These are phyloP conservation scores for Tetramorium alpestre DNA, from an alignment of 1,140 invertebrate genomes.

Conservation along the genomic window DNA sequence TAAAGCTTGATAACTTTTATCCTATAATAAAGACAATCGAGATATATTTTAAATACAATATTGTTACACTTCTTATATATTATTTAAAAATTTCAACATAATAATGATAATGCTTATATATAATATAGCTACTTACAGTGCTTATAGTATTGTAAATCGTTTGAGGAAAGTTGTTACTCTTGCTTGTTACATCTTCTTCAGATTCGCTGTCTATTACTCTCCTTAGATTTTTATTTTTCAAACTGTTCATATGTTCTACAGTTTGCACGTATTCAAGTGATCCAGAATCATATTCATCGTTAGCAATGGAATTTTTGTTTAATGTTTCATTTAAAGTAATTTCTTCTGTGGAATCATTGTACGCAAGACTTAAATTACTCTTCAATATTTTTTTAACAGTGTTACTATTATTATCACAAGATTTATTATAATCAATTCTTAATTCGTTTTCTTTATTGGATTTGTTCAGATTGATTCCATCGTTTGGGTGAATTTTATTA, in stretches of 20 bases:
- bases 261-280: neutral
- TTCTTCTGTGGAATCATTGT: slow-evolving; percentile 70
- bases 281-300: neutral
- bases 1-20: slow-evolving; percentile 2
- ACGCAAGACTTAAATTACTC: slow-evolving; percentile 36
- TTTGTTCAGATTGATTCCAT: neutral
- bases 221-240: slow-evolving; percentile 14
- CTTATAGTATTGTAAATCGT: neutral
- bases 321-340: neutral
- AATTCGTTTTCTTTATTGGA: neutral
- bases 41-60: neutral
- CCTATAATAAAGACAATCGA: slow-evolving; percentile 20
- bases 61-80: neutral
- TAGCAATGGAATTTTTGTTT: neutral
- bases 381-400: neutral
- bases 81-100: neutral
- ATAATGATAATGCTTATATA: neutral
- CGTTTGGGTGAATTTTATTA: neutral
- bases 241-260: slow-evolving; percentile 37
- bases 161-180: neutral
- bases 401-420: neutral
- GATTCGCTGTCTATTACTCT: slow-evolving; percentile 67
- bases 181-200: slow-evolving; percentile 34
- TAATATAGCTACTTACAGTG: neutral
- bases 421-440: neutral